Conservation (phyloP, 2,888 invertebrate genomes). For the Chromoteleia sp. region DNA sequence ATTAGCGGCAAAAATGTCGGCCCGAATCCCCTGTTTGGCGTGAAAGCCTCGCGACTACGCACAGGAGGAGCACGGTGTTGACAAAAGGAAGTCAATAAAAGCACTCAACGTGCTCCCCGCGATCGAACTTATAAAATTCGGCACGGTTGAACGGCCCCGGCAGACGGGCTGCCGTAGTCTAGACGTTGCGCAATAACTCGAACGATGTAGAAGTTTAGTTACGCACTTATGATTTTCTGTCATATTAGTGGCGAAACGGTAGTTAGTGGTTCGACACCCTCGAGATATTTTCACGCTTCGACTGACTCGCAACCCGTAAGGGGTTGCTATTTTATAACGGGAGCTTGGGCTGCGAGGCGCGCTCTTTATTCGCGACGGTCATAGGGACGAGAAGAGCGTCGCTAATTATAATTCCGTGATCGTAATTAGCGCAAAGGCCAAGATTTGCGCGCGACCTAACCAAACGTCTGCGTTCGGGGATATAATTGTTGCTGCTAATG, state of each 20-base stretch:
- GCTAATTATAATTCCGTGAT: conserved; percentile 32
- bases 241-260: conserved; percentile 46
- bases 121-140: conserved; percentile 30
- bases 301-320: conserved; percentile 13
- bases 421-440: conserved; percentile 37
- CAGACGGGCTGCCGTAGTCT: conserved; percentile 16
- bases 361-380: conserved; percentile 3
- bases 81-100: conserved; percentile 42
- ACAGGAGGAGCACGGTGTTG: conserved; percentile 4
- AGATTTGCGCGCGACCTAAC: neutral
- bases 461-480: conserved; percentile 5
- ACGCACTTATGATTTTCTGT: conserved; percentile 61
- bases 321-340: no score
- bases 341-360: no score
- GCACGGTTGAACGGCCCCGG: conserved; percentile 41
- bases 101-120: conserved; percentile 23
- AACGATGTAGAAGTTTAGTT: conserved; percentile 30
- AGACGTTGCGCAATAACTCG: conserved; percentile 23
- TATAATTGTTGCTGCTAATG: conserved; percentile 2
- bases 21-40: neutral
- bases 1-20: neutral
- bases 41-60: neutral
- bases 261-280: conserved; percentile 61
- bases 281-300: conserved; percentile 54
- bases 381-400: neutral